Evolutionary conservation across 2,797 vertebrate genomes (phyloP), one percentile per base, ranked within the genome.

Genomic region (Macropus fuliginosus): DNA sequence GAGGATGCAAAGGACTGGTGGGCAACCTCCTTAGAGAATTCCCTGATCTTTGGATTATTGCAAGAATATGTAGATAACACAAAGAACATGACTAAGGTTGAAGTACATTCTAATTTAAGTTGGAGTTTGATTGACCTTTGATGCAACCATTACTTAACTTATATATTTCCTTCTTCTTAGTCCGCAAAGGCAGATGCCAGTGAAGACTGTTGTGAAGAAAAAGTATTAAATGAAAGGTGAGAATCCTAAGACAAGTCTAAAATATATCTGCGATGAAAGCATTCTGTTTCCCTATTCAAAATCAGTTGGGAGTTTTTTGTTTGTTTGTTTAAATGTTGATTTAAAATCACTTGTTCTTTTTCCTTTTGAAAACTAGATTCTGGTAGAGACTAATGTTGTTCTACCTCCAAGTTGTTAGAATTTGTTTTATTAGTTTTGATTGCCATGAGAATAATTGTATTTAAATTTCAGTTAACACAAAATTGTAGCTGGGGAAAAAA

Each of bases 161-260:
- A 97, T n/a, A 94, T 97, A 94, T 98, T 28, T 97, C 96, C 95
- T 94, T 97, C 95, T 94, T 94, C 0, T 92, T 95, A 99, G 98
- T 95, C 96, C 56, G n/a, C 96, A 54, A 98, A 97, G 40, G 91
- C 98, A 54, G 98, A 98, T 96, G 98, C 97, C 57, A 97, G 95
- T 97, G 98, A 98, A 98, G 98, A 98, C 28, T 95, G 81, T 52
- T 97, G 94, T 97, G 97, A 98, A 98, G 98, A 96, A 94, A 98
- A 98, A 98, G 54, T 94, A 90, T 28, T 94, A 92, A 97, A 90
- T 97, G 98, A 97, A 97, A 98, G 98, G 99, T 99, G 97, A 97
- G 96, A 93, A 87, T 91, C 90, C 50, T 56, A 54, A n/a, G 56
- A 0, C 56, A 94, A 29, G 14, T 96, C 94, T 91, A 95, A 95